Conservation (phyloP, 2,888 invertebrate species). For the Chrysina gloriosa region DNA sequence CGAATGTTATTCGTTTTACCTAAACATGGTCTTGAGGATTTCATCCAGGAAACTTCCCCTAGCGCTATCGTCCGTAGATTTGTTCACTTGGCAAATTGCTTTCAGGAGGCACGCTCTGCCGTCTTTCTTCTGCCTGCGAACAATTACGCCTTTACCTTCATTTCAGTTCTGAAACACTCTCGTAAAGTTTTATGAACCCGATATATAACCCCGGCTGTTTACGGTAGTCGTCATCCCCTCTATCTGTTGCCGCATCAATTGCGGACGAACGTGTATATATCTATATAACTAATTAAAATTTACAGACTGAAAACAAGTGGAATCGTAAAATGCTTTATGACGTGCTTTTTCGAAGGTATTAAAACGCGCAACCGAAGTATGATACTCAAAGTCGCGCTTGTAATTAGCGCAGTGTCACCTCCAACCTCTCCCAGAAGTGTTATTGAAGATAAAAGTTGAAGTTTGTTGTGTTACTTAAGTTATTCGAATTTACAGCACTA, state of each 20-base stretch:
- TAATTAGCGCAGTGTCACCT: no score
- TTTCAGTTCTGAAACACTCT: slow-evolving; percentile 30
- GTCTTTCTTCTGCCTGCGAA: slow-evolving; percentile 59
- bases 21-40: slow-evolving; percentile 74
- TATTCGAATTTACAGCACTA: no score
- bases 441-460: no score
- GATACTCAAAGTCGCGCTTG: no score
- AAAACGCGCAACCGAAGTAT: no score
- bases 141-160: slow-evolving; percentile 39
- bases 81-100: slow-evolving; percentile 73
- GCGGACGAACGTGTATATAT: no score
- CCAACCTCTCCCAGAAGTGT: no score
- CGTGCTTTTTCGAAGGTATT: no score
- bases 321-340: background rate
- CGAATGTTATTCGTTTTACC: no score
- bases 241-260: background rate
- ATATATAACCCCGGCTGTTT: slow-evolving; percentile 27
- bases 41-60: slow-evolving; percentile 74
- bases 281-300: slow-evolving; percentile 4
- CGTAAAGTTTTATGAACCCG: slow-evolving; percentile 20
- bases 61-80: slow-evolving; percentile 55
- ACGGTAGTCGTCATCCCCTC: background rate
- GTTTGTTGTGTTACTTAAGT: no score
- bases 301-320: background rate
- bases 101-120: slow-evolving; percentile 74